Percentiles rank a stretch among this genome's conserved stretches.
These are phyloP conservation scores for Zophobas atratus DNA, from an alignment of 1,140 invertebrate species.

Conservation along the genomic window DNA sequence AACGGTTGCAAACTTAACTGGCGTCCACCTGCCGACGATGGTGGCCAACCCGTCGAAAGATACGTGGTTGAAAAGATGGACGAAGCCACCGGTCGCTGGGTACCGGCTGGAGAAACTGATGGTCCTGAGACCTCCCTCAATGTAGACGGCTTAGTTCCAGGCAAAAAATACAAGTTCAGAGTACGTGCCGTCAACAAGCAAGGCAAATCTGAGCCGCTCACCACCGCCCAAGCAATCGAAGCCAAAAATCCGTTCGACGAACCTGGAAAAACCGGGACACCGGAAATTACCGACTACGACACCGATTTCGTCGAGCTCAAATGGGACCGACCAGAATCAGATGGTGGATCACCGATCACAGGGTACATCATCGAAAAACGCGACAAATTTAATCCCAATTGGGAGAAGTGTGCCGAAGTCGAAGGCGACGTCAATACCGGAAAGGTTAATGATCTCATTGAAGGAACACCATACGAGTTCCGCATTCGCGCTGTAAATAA, in stretches of 20 bases:
- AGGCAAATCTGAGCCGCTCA: constrained; percentile 95
- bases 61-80: constrained; percentile 97
- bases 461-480: constrained; percentile 96
- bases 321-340: constrained; percentile 89
- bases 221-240: constrained; percentile 89
- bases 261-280: constrained; percentile 86
- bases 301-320: constrained; percentile 95
- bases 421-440: constrained; percentile 87
- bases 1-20: constrained; percentile 89
- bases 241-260: constrained; percentile 98
- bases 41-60: constrained; percentile 90
- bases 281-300: constrained; percentile 93
- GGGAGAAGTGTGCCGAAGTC: constrained; percentile 91
- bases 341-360: constrained; percentile 92
- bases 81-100: constrained; percentile 93
- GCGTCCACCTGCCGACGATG: constrained; percentile 93
- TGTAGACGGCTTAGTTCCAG: constrained; percentile 86
- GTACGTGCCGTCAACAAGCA: constrained; percentile 96
- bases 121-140: constrained; percentile 82
- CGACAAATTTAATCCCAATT: constrained; percentile 89
- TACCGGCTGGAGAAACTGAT: constrained; percentile 90
- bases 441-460: constrained; percentile 89
- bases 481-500: constrained; percentile 95
- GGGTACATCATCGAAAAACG: constrained; percentile 97
- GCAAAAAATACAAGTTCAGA: constrained; percentile 97